Conservation (phyloP, 92 coral and sea anemone genomes). For the Siderastrea siderea region DNA sequence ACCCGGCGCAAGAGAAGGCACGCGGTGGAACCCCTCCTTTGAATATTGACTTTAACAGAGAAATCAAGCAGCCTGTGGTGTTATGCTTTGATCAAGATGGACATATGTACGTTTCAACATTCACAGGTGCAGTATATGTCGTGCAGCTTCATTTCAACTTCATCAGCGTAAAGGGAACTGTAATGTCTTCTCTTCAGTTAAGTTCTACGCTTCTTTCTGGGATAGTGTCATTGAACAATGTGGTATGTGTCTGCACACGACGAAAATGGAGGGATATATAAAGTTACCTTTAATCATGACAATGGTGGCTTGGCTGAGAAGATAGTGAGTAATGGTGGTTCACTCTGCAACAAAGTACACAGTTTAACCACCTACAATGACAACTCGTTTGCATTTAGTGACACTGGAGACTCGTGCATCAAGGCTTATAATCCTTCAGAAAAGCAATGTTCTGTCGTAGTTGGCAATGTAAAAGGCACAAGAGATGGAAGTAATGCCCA, state of each 20-base stretch:
- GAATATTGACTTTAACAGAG: slow-evolving; percentile 55
- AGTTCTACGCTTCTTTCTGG: slow-evolving; percentile 65
- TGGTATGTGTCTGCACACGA: slow-evolving; percentile 77
- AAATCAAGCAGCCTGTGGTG: slow-evolving; percentile 71
- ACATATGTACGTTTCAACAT: slow-evolving; percentile 70
- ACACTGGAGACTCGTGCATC: slow-evolving; percentile 76
- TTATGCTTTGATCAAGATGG: slow-evolving; percentile 66
- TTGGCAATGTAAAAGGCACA: slow-evolving; percentile 71
- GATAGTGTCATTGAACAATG: slow-evolving; percentile 62
- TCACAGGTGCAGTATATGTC: slow-evolving; percentile 64
- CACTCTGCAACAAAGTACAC: slow-evolving; percentile 71
- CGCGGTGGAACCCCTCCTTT: slow-evolving; percentile 7
- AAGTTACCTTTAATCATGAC: slow-evolving; percentile 31
- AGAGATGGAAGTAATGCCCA: slow-evolving; percentile 70
- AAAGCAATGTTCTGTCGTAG: slow-evolving; percentile 55
- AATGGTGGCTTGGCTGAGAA: slow-evolving; percentile 63
- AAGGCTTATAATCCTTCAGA: slow-evolving; percentile 53
- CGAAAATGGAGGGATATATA: slow-evolving; percentile 65
- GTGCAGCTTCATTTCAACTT: slow-evolving; percentile 68
- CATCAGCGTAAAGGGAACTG: slow-evolving; percentile 60
- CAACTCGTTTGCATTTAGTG: slow-evolving; percentile 67
- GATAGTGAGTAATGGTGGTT: slow-evolving; percentile 60
- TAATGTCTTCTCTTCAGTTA: slow-evolving; percentile 50
- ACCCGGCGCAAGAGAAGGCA: slow-evolving; percentile 46
- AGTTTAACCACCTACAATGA: slow-evolving; percentile 74